Base-by-base conservation (phyloP, 2,888 invertebrate genomes). In the Tetheella fluctuosa region DNA sequence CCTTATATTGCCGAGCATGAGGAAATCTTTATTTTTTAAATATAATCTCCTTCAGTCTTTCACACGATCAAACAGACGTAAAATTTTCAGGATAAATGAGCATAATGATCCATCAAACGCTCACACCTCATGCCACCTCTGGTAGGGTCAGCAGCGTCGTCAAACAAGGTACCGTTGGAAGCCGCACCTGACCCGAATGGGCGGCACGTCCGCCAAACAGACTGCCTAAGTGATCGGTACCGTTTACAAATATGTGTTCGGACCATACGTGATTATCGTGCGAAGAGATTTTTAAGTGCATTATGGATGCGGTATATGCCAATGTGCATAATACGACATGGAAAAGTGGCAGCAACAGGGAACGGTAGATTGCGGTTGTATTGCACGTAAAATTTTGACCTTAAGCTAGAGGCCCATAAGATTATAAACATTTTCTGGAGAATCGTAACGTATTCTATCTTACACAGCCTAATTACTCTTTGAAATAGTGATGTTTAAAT, bases 81-180 rank as follows among this genome's bases (percentile, higher is more conserved):
- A 13, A 13, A 34, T 34, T 4, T 34, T 34, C n/a, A 39, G 39
- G 6, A n/a, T 39, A 39, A 5, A n/a, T 39, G n/a, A 39, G 6
- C n/a, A n/a, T 39, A 39, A n/a, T 39, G n/a, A 39, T 17, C 39
- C 58, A 23, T 59, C 61, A 64, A 68, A 54, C 71, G 65, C 72
- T 64, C 57, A 54, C 75, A 57, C 65, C 65, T 80, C 74, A 66
- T 59, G 62, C 62, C 65, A 58, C 52, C 65, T 56, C 61, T 61
- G 68, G 84, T 86, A 89, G 87, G 91, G 89, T 90, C 89, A 89
- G 83, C 86, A 85, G 74, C 80, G 79, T 86, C 88, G 86, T 88
- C 89, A 88, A 89, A 86, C 85, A 80, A 86, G 85, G 87, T 91
- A 92, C 92, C 92, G 92, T 93, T 89, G 85, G 83, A 81, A 80